phyloP scores from a whole-genome alignment of 2,888 invertebrate genomes.

The Plusia festucae region DNA sequence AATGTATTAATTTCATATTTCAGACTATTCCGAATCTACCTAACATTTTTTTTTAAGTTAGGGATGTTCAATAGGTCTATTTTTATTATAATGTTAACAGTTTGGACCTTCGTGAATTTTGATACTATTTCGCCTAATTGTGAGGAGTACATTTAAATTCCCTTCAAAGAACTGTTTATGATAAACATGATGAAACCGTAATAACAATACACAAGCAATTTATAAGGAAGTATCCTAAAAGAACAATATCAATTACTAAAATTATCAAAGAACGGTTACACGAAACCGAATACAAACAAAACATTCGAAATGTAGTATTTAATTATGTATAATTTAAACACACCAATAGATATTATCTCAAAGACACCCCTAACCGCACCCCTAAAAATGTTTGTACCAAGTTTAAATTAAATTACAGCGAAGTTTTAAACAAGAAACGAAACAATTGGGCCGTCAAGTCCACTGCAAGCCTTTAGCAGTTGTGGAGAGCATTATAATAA shows the following conservation, averaged over 20 bases:
- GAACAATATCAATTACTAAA: neutral
- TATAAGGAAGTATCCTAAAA: neutral
- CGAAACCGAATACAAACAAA: neutral
- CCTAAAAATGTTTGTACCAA: constrained; percentile 57
- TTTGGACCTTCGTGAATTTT: too few species aligned
- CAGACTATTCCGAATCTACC: too few species aligned
- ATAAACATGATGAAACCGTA: too few species aligned
- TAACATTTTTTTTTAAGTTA: too few species aligned
- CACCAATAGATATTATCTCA: constrained; percentile 11
- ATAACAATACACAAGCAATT: neutral
- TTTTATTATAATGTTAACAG: too few species aligned
- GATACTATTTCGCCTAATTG: too few species aligned
- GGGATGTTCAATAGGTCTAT: too few species aligned
- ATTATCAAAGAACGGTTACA: neutral
- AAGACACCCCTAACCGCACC: constrained; percentile 16
- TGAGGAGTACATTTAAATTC: too few species aligned
- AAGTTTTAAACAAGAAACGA: constrained; percentile 60
- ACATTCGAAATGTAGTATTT: neutral
- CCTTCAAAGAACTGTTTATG: too few species aligned
- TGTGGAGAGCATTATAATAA: constrained; percentile 64
- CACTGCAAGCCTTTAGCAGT: constrained; percentile 39
- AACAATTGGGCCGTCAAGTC: constrained; percentile 55
- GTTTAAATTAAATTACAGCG: constrained; percentile 67
- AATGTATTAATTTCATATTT: neutral
- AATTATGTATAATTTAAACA: neutral